Conservation (phyloP, 1,140 invertebrate genomes). For the Rhynchophorus ferrugineus region DNA sequence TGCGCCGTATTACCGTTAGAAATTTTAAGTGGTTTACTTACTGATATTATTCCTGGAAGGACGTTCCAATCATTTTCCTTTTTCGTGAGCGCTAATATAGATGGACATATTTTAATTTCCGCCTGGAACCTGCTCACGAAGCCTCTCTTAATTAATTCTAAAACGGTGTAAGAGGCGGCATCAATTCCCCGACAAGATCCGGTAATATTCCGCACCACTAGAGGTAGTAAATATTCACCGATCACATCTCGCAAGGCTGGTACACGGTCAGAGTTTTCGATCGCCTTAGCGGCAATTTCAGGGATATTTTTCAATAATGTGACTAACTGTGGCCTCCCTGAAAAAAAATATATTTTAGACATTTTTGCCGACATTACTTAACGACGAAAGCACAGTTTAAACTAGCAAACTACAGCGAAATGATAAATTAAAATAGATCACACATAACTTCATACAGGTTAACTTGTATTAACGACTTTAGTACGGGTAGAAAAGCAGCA, state of each 20-base stretch:
- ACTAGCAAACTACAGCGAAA: no score
- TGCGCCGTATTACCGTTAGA: not conserved
- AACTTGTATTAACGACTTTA: no score
- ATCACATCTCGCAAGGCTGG: constrained; percentile 29
- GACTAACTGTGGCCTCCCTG: constrained; percentile 29
- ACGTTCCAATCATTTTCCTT: constrained; percentile 25
- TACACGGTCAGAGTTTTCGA: constrained; percentile 26
- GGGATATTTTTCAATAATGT: constrained; percentile 35
- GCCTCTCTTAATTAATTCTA: constrained; percentile 32
- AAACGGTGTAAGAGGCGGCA: constrained; percentile 27
- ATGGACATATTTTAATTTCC: constrained; percentile 38
- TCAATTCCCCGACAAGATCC: constrained; percentile 29
- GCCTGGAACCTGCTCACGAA: constrained; percentile 31
- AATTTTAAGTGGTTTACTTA: constrained; percentile 23
- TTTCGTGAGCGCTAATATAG: constrained; percentile 33
- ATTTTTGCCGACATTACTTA: no score
- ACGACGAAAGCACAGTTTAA: no score
- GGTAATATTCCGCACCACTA: constrained; percentile 34
- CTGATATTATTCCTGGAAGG: constrained; percentile 29
- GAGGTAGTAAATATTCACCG: constrained; percentile 32
- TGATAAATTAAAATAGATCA: no score
- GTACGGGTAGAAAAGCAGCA: no score
- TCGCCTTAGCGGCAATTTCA: constrained; percentile 30
- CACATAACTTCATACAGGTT: no score
- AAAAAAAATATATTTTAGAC: constrained; percentile 18